These are phyloP conservation scores for Platichthys stellatus DNA, from an alignment of 2,113 vertebrate genomes.

Conservation along the genomic window DNA sequence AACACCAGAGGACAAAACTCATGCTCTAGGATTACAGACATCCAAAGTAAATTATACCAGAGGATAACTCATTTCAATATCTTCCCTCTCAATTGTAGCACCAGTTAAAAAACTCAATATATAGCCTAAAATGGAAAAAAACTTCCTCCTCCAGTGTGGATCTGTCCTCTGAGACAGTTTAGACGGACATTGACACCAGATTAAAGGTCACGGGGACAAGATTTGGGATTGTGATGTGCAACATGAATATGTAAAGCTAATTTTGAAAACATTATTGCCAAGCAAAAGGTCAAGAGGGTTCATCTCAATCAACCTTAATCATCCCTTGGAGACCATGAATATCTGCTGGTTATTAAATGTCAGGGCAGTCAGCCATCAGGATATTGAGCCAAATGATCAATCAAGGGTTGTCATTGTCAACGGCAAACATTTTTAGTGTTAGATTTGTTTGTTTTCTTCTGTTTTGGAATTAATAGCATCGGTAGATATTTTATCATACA, in stretches of 20 bases:
- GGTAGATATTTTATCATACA: too few species aligned
- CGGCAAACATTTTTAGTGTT: too few species aligned
- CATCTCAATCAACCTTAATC: background rate
- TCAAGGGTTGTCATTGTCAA: background rate
- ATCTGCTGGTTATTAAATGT: background rate
- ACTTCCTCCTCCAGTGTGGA: background rate
- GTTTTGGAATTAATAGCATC: too few species aligned
- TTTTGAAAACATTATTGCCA: background rate
- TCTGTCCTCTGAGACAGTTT: background rate
- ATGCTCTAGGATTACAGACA: background rate
- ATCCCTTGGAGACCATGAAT: background rate
- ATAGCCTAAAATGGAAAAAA: background rate
- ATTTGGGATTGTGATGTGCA: background rate
- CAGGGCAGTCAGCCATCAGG: background rate
- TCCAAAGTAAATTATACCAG: background rate
- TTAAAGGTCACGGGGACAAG: background rate
- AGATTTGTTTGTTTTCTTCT: too few species aligned
- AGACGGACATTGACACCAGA: background rate
- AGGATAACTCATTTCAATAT: background rate
- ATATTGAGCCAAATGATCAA: background rate
- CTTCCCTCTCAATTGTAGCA: background rate
- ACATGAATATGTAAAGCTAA: background rate
- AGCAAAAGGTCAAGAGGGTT: background rate
- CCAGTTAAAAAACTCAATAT: rapidly evolving
- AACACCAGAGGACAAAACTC: conserved; percentile 3